Conservation (phyloP, 2,888 invertebrate genomes). For the Bhutanitis thaidina region DNA sequence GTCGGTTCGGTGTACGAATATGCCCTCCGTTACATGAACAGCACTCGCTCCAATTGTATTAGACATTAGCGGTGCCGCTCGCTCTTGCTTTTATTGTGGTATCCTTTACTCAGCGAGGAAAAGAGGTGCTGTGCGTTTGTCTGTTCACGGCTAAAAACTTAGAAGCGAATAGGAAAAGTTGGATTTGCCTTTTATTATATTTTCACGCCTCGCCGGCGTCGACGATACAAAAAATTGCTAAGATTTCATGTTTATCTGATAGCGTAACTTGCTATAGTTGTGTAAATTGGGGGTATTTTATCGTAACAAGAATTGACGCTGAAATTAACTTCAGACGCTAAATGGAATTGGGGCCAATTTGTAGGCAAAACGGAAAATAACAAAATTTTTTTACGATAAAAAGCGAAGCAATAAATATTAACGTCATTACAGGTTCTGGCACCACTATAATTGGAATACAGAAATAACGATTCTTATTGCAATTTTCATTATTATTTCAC, state of each 20-base stretch:
- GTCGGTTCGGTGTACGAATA: constrained; percentile 28
- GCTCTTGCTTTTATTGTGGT: constrained; percentile 39
- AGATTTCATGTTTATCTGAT: background rate
- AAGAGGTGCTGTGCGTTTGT: background rate
- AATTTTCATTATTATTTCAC: no score
- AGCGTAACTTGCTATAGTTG: background rate
- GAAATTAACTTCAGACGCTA: no score
- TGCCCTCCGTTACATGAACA: constrained; percentile 48
- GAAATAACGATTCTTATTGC: no score
- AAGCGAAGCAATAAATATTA: no score
- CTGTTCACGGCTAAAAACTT: background rate
- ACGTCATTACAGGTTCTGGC: no score
- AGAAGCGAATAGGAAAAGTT: constrained; percentile 15
- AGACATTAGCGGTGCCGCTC: constrained; percentile 53
- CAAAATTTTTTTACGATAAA: no score
- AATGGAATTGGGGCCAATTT: no score
- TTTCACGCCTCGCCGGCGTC: background rate
- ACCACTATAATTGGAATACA: no score
- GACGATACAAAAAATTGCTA: background rate
- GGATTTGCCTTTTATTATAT: constrained; percentile 8
- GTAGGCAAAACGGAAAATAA: no score
- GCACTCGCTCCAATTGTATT: constrained; percentile 61
- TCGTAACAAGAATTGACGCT: background rate
- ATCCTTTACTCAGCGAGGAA: constrained; percentile 23
- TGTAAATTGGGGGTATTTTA: background rate